These are phyloP conservation scores for Chrysaora quinquecirrha DNA, from an alignment of 30 jellyfish, hydroid and myxozoan species.

Conservation along the genomic window DNA sequence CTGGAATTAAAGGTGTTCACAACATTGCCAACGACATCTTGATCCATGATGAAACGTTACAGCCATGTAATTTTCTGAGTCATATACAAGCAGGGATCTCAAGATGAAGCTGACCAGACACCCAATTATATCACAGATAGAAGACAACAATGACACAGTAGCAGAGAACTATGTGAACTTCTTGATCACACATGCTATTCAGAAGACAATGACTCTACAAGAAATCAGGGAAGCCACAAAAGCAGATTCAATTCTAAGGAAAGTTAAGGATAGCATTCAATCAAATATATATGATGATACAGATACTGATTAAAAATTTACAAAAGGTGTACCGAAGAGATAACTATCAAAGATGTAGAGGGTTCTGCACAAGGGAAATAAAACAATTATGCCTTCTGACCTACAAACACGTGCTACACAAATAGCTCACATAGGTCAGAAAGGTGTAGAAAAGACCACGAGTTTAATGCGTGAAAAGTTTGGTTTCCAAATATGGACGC, in stretches of 20 bases:
- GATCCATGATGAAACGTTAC: no score
- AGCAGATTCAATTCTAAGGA: slow-evolving; percentile 15
- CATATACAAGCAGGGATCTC: not conserved
- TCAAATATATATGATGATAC: slow-evolving; percentile 23
- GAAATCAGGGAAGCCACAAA: slow-evolving; percentile 59
- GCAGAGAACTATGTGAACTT: slow-evolving; percentile 44
- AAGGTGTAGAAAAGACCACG: slow-evolving; percentile 54
- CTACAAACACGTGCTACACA: not conserved
- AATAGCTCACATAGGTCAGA: slow-evolving; percentile 55
- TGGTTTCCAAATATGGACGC: slow-evolving; percentile 51
- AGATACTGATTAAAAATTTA: slow-evolving; percentile 26
- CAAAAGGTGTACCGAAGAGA: slow-evolving; percentile 41
- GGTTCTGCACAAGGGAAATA: slow-evolving; percentile 41
- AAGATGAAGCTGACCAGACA: slow-evolving; percentile 47
- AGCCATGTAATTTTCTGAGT: not conserved
- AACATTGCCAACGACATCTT: not conserved
- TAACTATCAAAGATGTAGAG: slow-evolving; percentile 30
- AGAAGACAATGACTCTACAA: slow-evolving; percentile 52
- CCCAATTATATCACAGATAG: slow-evolving; percentile 41
- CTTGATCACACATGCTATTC: slow-evolving; percentile 23
- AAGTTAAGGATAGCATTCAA: slow-evolving; percentile 26
- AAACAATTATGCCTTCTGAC: not conserved
- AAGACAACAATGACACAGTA: slow-evolving; percentile 32
- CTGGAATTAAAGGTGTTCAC: not conserved
- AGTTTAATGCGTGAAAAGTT: slow-evolving; percentile 11